Evolutionary conservation across 2,797 vertebrate species (phyloP).

Genomic region (Etheostoma nigrum): DNA sequence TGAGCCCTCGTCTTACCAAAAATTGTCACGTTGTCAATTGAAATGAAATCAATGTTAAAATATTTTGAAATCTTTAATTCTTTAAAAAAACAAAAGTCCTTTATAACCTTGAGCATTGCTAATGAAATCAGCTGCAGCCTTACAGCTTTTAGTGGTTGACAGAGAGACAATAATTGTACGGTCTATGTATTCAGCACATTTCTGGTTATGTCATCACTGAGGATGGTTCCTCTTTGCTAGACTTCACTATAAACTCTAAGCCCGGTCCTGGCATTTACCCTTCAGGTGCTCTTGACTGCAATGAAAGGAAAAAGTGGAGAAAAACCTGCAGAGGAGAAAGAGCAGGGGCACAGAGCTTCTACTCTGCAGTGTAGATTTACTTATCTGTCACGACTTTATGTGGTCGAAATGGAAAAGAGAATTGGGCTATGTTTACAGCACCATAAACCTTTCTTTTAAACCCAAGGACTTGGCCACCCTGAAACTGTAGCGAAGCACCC

Average conservation of each 20-base stretch:
- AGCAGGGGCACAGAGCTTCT: conserved; percentile 63
- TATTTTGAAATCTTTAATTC: conserved; percentile 1
- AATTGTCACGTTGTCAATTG: not conserved
- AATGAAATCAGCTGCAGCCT: not conserved
- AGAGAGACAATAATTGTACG: conserved; percentile 2
- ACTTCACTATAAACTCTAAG: conserved; percentile 8
- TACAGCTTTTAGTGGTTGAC: not conserved
- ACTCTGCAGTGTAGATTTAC: conserved; percentile 81
- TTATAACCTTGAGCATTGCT: not conserved
- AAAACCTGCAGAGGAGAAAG: conserved; percentile 51
- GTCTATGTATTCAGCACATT: conserved; percentile 20
- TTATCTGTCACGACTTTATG: conserved; percentile 85
- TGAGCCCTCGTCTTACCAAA: not conserved
- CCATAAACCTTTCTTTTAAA: conserved; percentile 88
- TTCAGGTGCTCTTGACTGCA: conserved; percentile 46
- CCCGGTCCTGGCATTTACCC: conserved; percentile 50
- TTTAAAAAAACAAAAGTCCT: no score
- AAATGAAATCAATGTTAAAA: no score
- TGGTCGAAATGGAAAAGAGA: conserved; percentile 87
- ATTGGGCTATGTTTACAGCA: conserved; percentile 86
- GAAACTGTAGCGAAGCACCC: conserved; percentile 72
- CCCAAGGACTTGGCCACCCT: conserved; percentile 86
- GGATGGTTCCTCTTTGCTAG: conserved; percentile 24
- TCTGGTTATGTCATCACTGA: not conserved
- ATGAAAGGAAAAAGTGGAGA: conserved; percentile 33